Base-by-base conservation (phyloP, 2,113 vertebrate genomes). In the Dicentrarchus labrax region DNA sequence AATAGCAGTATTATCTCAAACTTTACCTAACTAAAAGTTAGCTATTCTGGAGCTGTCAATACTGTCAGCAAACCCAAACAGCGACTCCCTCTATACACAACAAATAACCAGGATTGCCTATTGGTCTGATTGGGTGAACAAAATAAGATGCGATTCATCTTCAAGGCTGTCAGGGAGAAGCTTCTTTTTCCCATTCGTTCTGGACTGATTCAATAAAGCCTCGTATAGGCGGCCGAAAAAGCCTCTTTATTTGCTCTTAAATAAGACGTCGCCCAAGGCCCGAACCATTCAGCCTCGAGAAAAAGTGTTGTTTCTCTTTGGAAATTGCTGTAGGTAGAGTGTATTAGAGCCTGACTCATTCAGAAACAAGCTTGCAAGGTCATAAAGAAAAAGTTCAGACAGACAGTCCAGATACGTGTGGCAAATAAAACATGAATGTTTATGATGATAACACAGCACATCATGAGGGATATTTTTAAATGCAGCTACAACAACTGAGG, bases 401-500 rank as follows among this genome's bases (percentile, higher is more conserved):
- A 76, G 53, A 17, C 72, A 53, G 59, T 39, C 7, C 38, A 47
- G 80, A 59, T 21, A 9, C 36, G 57, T 22, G 66, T 9, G 0
- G 24, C n/a, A 70, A 51, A 78, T 80, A 57, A 68, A 69, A 76
- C 43, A 56, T 38, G 3, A 24, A 70, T 69, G 51, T 50, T 15
- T 6, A 17, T 15, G 43, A 81, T 65, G 72, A 69, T 67, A 60
- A 45, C 64, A 61, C 4, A 76, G n/a, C 0, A 7, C 72, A 53
- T 82, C 48, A 82, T 70, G 17, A 16, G 12, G n/a, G 65, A 16
- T 81, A 87, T 76, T 86, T 86, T 56, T 86, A 85, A 70, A 19
- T 15, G 12, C 5, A 12, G 24, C 22, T 24, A 73, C 13, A 41
- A 16, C 62, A 61, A 24, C 53, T 11, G 3, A 56, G 53, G 8